Evolutionary conservation across 2,113 vertebrate species (phyloP).

Genomic region (Benitochromis conjunctus): DNA sequence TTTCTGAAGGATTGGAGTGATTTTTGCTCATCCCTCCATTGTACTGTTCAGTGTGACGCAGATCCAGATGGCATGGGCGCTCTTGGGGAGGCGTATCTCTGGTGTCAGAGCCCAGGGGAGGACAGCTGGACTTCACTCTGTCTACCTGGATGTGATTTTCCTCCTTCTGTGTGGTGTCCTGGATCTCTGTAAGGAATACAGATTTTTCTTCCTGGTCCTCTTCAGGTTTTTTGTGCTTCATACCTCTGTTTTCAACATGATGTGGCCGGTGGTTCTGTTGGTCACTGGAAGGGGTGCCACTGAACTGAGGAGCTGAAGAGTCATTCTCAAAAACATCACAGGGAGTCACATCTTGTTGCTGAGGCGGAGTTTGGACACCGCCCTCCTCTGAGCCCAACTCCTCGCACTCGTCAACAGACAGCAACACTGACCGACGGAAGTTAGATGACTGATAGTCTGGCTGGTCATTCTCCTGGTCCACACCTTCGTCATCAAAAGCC

Average conservation of each 20-base stretch:
- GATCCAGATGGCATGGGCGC: constrained; percentile 89
- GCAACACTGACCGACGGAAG: constrained; percentile 89
- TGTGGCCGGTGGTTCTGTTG: constrained; percentile 28
- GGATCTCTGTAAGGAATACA: constrained; percentile 55
- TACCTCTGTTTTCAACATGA: not conserved
- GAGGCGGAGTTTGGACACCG: constrained; percentile 69
- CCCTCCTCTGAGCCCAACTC: constrained; percentile 90
- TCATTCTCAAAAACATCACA: constrained; percentile 85
- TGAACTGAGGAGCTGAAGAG: constrained; percentile 53
- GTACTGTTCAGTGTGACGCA: constrained; percentile 80
- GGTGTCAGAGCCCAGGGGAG: constrained; percentile 9
- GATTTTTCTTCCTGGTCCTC: constrained; percentile 8
- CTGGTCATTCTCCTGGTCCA: constrained; percentile 79
- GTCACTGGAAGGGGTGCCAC: constrained; percentile 34
- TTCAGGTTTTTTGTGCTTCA: not conserved
- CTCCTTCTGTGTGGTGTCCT: not conserved
- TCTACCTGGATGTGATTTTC: not conserved
- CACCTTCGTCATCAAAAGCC: constrained; percentile 89
- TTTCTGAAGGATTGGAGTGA: constrained; percentile 74
- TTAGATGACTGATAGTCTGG: constrained; percentile 77
- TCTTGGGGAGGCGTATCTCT: constrained; percentile 83
- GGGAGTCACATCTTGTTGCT: constrained; percentile 65
- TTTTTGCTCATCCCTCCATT: constrained; percentile 74
- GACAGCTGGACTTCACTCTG: not conserved
- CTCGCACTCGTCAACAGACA: constrained; percentile 98